Percentiles rank a stretch among this genome's conserved stretches.
These are phyloP conservation scores for Eupithecia inturbata DNA, from an alignment of 2,888 invertebrate species.

Conservation along the genomic window DNA sequence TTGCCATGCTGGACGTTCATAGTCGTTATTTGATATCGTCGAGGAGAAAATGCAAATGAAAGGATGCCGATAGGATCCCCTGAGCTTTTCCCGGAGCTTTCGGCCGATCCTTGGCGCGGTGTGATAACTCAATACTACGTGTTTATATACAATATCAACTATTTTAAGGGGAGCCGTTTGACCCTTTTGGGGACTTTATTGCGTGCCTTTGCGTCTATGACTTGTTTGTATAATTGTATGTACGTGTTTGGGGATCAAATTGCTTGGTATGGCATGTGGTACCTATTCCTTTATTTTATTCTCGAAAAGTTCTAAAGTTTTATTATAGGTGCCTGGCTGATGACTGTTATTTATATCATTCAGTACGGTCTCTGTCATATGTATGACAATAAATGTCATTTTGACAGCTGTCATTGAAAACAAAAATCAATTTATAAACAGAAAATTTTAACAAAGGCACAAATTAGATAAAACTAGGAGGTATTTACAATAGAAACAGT, in stretches of 20 bases:
- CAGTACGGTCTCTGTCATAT: too few species aligned
- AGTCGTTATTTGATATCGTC: conserved; percentile 69
- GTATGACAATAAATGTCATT: too few species aligned
- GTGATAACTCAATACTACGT: conserved; percentile 43
- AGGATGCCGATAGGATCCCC: conserved; percentile 67
- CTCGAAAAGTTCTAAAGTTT: neutral
- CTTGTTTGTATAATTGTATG: conserved; percentile 28
- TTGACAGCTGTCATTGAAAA: too few species aligned
- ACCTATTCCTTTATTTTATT: neutral
- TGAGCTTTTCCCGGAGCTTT: conserved; percentile 55
- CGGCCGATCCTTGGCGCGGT: conserved; percentile 41
- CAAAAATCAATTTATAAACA: too few species aligned
- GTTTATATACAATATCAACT: conserved; percentile 34
- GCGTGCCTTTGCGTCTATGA: conserved; percentile 20
- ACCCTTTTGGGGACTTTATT: conserved; percentile 34
- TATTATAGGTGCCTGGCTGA: too few species aligned
- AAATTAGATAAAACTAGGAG: too few species aligned
- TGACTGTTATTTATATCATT: too few species aligned
- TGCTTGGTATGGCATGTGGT: conserved; percentile 1
- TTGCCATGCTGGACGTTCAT: conserved; percentile 41
- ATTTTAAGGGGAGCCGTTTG: conserved; percentile 33
- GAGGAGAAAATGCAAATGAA: conserved; percentile 77
- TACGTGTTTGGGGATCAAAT: conserved; percentile 9
- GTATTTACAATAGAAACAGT: too few species aligned
- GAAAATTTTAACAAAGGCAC: too few species aligned